Percentiles rank a stretch among this genome's conserved stretches.
Conservation (phyloP, 2,113 vertebrate genomes). For the Istiophorus platypterus region DNA sequence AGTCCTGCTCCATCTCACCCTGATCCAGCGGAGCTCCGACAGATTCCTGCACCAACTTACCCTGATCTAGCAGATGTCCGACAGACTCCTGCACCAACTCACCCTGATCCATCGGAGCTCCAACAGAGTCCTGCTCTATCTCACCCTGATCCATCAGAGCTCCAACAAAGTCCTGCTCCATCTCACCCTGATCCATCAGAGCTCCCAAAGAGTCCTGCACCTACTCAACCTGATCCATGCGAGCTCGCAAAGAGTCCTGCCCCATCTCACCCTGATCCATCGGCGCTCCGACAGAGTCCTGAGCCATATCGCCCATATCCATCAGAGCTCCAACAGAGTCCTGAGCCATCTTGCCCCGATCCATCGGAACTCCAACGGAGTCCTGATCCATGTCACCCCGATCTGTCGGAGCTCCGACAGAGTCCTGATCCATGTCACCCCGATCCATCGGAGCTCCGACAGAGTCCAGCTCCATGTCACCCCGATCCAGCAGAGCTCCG, state of each 20-base stretch:
- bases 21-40: background rate
- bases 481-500: background rate
- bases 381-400: background rate
- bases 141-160: background rate
- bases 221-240: background rate
- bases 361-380: background rate
- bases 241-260: slow-evolving; percentile 2
- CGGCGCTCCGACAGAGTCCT: background rate
- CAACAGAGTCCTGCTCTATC: background rate
- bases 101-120: background rate
- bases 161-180: background rate
- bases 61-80: background rate
- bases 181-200: background rate
- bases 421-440: background rate
- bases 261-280: fast-evolving
- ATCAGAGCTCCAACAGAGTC: background rate
- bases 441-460: background rate
- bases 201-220: background rate
- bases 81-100: background rate
- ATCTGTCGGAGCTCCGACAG: background rate
- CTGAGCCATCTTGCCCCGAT: background rate
- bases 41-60: background rate
- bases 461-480: background rate
- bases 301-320: background rate
- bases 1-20: background rate